Base-by-base conservation (phyloP, 2,797 vertebrate genomes). In the Triplophysa yarkandensis region DNA sequence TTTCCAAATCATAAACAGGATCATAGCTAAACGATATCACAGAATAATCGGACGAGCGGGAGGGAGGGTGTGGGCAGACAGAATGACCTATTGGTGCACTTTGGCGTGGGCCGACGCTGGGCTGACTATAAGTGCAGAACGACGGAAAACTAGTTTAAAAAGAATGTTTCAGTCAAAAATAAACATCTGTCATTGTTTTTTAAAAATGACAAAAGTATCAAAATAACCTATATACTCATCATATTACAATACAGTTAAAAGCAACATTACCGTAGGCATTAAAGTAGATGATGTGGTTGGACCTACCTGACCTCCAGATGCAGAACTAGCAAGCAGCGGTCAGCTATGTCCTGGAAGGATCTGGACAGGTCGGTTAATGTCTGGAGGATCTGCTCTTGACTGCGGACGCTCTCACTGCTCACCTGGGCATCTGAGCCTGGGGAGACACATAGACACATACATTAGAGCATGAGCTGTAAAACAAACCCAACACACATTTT, bases 271-370 rank as follows among this genome's bases (percentile, higher is more conserved):
- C 13, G 36, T 21, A 27, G 11, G 27, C 1, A 34, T 55, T 10
- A 25, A 25, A n/a, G 46, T 8, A 46, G 83, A 84, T 82, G 81
- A 85, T 83, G 11, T 21, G 62, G 32, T 48, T 39, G 16, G 61
- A 71, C 85, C 0, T 91, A 99, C 97, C 97, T 97, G 90, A 98
- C 95, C 89, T 99, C 97, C 90, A 99, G 83, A 83, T 99, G 97
- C 28, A 99, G 87, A 5, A 93, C 95, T 32, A 99, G 91, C 76
- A 99, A 89, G 87, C 97, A 98, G 83, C 96, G 94, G 80, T 98
- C 94, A 0, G 96, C 96, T 83, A 98, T 96, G 64, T 98, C 96
- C 81, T 98, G 97, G 84, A 98, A 99, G 27, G 93, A 92, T 69
- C 86, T 93, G 81, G 95, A 93, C 71, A 99, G 91, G 84, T 98